Percentiles rank a stretch among this genome's conserved stretches.
Conservation (phyloP, 2,797 vertebrate genomes). For the Oreochromis grahami region DNA sequence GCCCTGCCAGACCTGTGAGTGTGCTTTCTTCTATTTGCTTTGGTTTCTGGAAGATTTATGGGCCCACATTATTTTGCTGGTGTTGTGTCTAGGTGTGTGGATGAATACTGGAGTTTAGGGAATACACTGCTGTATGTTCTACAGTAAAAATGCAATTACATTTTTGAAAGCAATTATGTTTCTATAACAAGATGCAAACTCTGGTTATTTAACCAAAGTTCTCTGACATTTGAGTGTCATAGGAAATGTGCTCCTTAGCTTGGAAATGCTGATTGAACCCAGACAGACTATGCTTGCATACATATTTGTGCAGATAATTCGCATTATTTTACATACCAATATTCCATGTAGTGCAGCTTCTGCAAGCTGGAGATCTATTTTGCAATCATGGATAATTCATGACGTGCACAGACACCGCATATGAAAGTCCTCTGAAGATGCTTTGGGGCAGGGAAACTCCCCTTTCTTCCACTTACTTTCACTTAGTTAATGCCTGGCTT, state of each 20-base stretch:
- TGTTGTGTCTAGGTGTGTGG: background rate
- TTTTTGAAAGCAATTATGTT: background rate
- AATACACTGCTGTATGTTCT: background rate
- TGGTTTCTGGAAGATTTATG: conserved; percentile 29
- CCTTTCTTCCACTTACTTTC: conserved; percentile 17
- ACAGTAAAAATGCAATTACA: background rate
- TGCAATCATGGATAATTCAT: conserved; percentile 68
- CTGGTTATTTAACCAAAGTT: background rate
- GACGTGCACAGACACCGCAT: conserved; percentile 39
- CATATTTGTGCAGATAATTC: conserved; percentile 51
- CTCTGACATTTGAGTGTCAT: background rate
- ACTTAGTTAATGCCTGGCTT: background rate
- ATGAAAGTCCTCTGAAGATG: conserved; percentile 47
- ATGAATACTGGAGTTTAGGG: background rate
- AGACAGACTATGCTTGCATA: conserved; percentile 8
- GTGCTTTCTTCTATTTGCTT: conserved; percentile 19
- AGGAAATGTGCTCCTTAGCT: background rate
- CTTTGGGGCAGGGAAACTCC: conserved; percentile 7
- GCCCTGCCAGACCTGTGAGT: conserved; percentile 27
- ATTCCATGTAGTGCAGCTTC: conserved; percentile 26
- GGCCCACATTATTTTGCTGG: background rate
- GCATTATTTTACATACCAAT: conserved; percentile 68
- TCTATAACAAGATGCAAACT: background rate
- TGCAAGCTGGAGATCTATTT: conserved; percentile 45
- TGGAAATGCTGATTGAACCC: background rate